Conservation (phyloP, 2,888 invertebrate genomes). For the Mycalesis mineus region DNA sequence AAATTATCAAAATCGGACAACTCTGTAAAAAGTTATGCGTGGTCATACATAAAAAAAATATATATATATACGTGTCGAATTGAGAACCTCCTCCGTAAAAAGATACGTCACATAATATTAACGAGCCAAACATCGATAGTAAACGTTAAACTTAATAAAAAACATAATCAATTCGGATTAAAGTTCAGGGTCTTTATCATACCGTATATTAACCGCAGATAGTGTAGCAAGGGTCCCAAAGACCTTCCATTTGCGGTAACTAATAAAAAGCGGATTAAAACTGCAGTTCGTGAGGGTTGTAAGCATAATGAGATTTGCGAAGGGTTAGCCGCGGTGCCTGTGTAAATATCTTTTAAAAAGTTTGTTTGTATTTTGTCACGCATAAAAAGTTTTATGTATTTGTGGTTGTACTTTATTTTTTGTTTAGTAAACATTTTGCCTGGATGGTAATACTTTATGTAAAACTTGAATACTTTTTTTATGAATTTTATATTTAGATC, state of each 20-base stretch:
- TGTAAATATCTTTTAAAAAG: conserved; percentile 8
- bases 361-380: conserved; percentile 6
- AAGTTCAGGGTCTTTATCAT: neutral
- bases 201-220: neutral
- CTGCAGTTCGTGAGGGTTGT: conserved; percentile 15
- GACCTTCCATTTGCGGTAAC: neutral
- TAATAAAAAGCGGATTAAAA: conserved; percentile 18
- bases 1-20: too few relatives aligned
- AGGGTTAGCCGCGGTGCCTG: conserved; percentile 1
- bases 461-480: too few relatives aligned
- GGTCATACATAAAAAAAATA: too few relatives aligned
- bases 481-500: neutral
- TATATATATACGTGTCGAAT: too few relatives aligned
- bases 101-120: too few relatives aligned
- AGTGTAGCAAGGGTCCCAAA: neutral
- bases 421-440: neutral
- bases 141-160: neutral
- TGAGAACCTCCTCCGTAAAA: too few relatives aligned
- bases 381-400: conserved; percentile 1
- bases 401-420: neutral
- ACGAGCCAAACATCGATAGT: too few relatives aligned
- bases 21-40: too few relatives aligned
- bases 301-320: conserved; percentile 10
- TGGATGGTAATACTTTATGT: neutral
- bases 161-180: neutral